Conservation (phyloP, 2,888 invertebrate species). For the Drosophila differens region DNA sequence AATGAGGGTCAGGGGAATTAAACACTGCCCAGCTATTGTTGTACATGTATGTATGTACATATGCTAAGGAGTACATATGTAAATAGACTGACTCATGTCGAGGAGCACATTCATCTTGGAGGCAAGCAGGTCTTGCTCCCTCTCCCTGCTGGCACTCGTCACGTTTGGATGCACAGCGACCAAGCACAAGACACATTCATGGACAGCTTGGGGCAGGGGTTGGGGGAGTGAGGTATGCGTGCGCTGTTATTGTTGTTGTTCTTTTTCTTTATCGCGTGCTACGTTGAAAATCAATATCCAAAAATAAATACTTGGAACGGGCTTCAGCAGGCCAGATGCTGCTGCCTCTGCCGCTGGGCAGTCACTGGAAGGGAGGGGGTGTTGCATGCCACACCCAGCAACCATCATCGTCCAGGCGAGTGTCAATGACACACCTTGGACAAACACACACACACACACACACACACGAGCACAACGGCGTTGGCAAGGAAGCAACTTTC, state of each 20-base stretch:
- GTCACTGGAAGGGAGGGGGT: neutral
- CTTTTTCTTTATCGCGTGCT: constrained; percentile 66
- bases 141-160: constrained; percentile 23
- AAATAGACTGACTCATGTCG: neutral
- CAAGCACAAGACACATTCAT: constrained; percentile 26
- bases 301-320: constrained; percentile 41
- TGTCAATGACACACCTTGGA: constrained; percentile 74
- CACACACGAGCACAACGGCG: constrained; percentile 3
- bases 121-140: constrained; percentile 3
- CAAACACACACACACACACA: constrained; percentile 37
- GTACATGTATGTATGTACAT: neutral
- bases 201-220: neutral
- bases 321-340: constrained; percentile 47
- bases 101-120: constrained; percentile 18
- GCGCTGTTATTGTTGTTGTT: constrained; percentile 12
- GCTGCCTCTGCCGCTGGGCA: constrained; percentile 32
- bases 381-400: constrained; percentile 63
- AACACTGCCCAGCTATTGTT: neutral
- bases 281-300: constrained; percentile 68
- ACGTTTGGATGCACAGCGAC: constrained; percentile 41
- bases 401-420: constrained; percentile 29
- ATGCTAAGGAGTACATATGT: neutral
- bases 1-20: constrained; percentile 10
- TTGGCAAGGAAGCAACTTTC: constrained; percentile 52
- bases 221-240: constrained; percentile 48